phyloP scores from a whole-genome alignment of 1,140 invertebrate species.

The Cyclina sinensis region DNA sequence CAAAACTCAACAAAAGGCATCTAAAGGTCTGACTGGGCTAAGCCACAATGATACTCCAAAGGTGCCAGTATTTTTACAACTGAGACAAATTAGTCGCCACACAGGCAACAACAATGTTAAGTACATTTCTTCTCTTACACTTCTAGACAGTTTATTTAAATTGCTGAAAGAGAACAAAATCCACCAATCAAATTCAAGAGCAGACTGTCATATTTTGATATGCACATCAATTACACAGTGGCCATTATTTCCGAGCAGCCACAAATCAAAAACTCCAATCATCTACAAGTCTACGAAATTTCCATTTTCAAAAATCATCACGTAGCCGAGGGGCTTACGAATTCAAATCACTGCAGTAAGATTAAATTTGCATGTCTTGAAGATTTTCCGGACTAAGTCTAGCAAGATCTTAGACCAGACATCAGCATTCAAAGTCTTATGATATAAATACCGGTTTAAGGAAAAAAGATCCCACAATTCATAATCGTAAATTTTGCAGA shows the following conservation, averaged over 20 bases:
- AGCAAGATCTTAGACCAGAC: conserved; percentile 41
- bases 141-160: conserved; percentile 44
- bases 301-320: conserved; percentile 59
- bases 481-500: conserved; percentile 61
- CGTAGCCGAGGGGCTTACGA: conserved; percentile 39
- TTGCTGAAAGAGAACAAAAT: conserved; percentile 40
- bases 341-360: conserved; percentile 48
- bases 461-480: conserved; percentile 61
- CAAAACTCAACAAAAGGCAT: background rate
- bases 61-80: background rate
- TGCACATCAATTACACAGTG: conserved; percentile 34
- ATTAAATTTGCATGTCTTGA: conserved; percentile 63
- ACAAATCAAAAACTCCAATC: conserved; percentile 50
- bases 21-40: background rate
- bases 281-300: conserved; percentile 51
- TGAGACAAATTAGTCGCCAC: conserved; percentile 31
- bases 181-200: conserved; percentile 41
- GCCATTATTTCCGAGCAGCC: conserved; percentile 11
- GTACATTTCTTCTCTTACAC: conserved; percentile 31
- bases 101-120: background rate
- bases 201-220: conserved; percentile 38
- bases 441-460: conserved; percentile 60
- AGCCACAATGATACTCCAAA: background rate
- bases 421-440: conserved; percentile 41
- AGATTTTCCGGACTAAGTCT: conserved; percentile 28